Percentiles rank a stretch among this genome's conserved stretches.
Evolutionary conservation across 2,888 invertebrate genomes (phyloP).

Genomic region (Conomelus anceps): DNA sequence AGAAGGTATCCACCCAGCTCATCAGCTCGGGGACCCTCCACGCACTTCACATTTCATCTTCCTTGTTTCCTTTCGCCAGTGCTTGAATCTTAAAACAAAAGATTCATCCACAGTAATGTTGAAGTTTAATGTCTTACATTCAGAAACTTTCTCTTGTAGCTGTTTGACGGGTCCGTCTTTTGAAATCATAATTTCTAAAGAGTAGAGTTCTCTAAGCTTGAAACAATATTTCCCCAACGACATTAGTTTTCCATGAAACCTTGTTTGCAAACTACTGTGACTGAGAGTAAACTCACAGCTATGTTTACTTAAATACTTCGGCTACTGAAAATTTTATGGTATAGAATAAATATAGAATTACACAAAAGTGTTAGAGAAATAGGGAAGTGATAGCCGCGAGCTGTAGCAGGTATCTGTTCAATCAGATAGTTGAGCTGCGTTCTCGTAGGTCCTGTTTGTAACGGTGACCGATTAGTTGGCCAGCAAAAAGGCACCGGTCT

Average conservation of each 20-base stretch:
- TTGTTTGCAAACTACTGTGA: too few species aligned
- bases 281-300: too few species aligned
- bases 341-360: too few species aligned
- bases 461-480: too few species aligned
- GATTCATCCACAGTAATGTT: background rate
- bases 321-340: too few species aligned
- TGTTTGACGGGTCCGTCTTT: background rate
- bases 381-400: too few species aligned
- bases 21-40: background rate
- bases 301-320: too few species aligned
- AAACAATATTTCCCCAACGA: background rate
- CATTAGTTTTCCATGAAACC: background rate
- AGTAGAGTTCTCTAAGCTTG: background rate
- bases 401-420: too few species aligned
- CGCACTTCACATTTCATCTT: background rate
- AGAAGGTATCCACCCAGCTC: background rate
- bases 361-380: too few species aligned
- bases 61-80: background rate
- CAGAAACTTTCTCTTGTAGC: background rate
- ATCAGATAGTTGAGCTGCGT: too few species aligned
- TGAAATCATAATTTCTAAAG: background rate
- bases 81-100: background rate
- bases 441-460: too few species aligned
- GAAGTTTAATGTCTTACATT: background rate
- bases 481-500: too few species aligned